Evolutionary conservation across 2,888 invertebrate genomes (phyloP).

Genomic region (Eumacrocentrus americanus): DNA sequence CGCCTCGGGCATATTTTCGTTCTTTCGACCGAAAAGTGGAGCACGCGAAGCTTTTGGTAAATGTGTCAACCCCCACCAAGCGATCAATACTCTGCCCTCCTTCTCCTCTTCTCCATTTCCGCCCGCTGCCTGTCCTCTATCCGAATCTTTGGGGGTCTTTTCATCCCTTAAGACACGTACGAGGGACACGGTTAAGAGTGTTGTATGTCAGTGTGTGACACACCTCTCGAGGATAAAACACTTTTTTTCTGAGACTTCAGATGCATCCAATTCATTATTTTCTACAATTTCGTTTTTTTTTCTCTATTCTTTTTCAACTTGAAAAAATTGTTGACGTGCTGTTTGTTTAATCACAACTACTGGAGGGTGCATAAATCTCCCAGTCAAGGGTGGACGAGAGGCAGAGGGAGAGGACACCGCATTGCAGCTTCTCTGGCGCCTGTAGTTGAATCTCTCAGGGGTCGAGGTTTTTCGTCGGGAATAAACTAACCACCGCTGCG

Average conservation of each 20-base stretch:
- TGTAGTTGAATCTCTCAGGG: not conserved
- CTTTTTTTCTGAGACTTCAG: too few species aligned
- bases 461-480: slow-evolving; percentile 1
- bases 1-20: slow-evolving; percentile 15
- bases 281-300: too few species aligned
- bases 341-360: too few species aligned
- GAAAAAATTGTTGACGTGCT: too few species aligned
- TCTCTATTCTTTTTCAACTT: too few species aligned
- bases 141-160: not conserved
- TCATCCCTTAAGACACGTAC: not conserved
- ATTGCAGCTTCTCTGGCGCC: slow-evolving; percentile 8
- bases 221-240: too few species aligned
- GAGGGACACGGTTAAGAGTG: too few species aligned
- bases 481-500: not conserved
- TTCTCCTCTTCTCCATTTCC: slow-evolving; percentile 28
- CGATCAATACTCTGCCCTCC: slow-evolving; percentile 56
- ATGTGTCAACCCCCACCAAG: slow-evolving; percentile 52
- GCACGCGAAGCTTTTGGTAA: slow-evolving; percentile 53
- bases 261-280: too few species aligned
- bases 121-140: not conserved
- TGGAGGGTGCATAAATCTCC: not conserved
- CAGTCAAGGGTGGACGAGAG: not conserved
- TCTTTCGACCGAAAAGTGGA: slow-evolving; percentile 45
- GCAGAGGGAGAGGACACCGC: slow-evolving; percentile 1
- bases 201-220: not conserved